Evolutionary conservation across 2,888 invertebrate species (phyloP), one percentile per base, ranked within the genome.

Genomic region (Crematogaster levior): DNA sequence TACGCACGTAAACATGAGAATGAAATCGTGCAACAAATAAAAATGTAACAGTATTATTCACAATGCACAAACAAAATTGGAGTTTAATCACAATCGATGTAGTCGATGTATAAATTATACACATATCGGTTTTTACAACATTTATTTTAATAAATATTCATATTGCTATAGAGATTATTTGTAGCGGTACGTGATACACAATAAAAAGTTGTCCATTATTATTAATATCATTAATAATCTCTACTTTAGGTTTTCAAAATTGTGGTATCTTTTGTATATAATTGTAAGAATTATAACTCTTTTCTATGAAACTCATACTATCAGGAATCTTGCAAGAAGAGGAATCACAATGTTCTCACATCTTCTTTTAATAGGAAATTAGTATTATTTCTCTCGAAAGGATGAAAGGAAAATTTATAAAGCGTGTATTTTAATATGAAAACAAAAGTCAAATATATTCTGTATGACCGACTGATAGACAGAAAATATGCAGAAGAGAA

Each of bases 61-160:
- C 18, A 60, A 21, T 24, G 12, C 40, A 37, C 1, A 12, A 37
- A 51, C 34, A 51, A 51, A 10, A 75, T 48, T 15, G 18, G 12
- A 74, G 7, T 75, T 63, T 63, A 43, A 58, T 73, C 10, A 48
- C 27, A 10, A 37, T 63, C 15, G 10, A 51, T 75, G 37, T 53
- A 53, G 6, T 51, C 27, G 63, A 82, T 77, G 34, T 40, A 81
- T 86, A 82, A 86, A 86, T 73, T 73, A 73, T 81, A 84, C 65
- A 74, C 84, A 56, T 84, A 72, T 85, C 66, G 65, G 87, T 84
- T 91, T 91, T 91, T 90, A 87, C 86, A 90, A 90, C 88, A 86
- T 92, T 91, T 90, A 91, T 91, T 92, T 91, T 89, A 92, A 91
- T 93, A 93, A 92, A 92, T 92, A n/a, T n/a, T n/a, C n/a, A n/a